Conservation (phyloP, 2,113 vertebrate species). For the Peromyscus leucopus region DNA sequence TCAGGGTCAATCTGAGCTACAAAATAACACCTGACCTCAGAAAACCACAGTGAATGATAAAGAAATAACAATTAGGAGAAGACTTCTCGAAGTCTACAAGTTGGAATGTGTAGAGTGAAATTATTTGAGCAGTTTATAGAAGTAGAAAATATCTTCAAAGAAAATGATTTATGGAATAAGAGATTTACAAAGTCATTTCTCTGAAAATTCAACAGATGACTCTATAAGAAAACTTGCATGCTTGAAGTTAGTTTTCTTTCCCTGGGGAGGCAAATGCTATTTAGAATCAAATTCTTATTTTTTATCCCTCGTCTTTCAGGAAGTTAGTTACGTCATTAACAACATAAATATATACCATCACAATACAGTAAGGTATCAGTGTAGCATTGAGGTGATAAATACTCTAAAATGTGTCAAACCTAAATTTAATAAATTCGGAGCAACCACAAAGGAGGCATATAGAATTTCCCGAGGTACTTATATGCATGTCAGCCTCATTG, state of each 20-base stretch:
- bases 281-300: slow-evolving; percentile 6
- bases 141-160: slow-evolving; percentile 31
- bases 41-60: background rate
- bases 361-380: background rate
- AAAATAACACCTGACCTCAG: background rate
- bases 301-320: background rate
- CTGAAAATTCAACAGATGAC: slow-evolving; percentile 2
- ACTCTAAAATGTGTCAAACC: slow-evolving; percentile 8
- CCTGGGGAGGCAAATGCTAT: background rate
- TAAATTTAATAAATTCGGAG: slow-evolving; percentile 16
- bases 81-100: background rate
- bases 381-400: background rate
- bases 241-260: slow-evolving; percentile 35
- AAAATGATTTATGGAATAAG: slow-evolving; percentile 25
- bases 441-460: background rate
- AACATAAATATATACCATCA: background rate
- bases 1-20: background rate
- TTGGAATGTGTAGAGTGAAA: background rate
- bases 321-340: background rate
- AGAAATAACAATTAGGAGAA: background rate
- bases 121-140: background rate
- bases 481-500: background rate
- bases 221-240: background rate
- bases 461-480: slow-evolving; percentile 23
- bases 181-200: slow-evolving; percentile 20